Conservation (phyloP, 2,888 invertebrate species). For the Odontomyia ornata region DNA sequence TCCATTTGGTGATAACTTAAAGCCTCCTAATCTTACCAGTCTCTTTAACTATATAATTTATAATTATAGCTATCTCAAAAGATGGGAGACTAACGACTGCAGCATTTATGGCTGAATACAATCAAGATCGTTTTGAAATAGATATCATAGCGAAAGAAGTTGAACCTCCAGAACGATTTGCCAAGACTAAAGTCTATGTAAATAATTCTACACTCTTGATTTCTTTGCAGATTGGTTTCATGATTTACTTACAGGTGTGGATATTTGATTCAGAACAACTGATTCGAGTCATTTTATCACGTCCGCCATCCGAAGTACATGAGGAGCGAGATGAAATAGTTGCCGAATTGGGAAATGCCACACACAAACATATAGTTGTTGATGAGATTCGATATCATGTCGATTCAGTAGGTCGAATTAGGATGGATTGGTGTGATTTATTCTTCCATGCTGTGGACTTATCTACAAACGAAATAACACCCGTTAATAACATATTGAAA, state of each 20-base stretch:
- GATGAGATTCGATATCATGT: slow-evolving; percentile 81
- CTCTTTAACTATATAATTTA: too few relatives aligned
- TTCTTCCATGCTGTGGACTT: slow-evolving; percentile 85
- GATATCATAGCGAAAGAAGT: slow-evolving; percentile 85
- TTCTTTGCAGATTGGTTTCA: slow-evolving; percentile 14
- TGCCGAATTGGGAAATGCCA: slow-evolving; percentile 77
- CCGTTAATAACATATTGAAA: slow-evolving; percentile 81
- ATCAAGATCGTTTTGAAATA: slow-evolving; percentile 85
- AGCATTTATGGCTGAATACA: slow-evolving; percentile 86
- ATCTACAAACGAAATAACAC: slow-evolving; percentile 75
- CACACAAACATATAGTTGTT: slow-evolving; percentile 79
- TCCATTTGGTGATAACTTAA: slow-evolving; percentile 79
- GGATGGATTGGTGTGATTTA: slow-evolving; percentile 80
- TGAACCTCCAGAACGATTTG: slow-evolving; percentile 80
- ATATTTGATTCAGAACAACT: slow-evolving; percentile 86
- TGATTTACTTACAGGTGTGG: slow-evolving; percentile 75
- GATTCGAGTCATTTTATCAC: slow-evolving; percentile 83
- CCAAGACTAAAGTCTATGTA: slow-evolving; percentile 80
- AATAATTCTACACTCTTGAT: slow-evolving; percentile 58
- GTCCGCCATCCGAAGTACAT: slow-evolving; percentile 80
- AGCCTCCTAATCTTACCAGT: too few relatives aligned
- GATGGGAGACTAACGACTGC: slow-evolving; percentile 70
- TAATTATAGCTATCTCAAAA: slow-evolving; percentile 61
- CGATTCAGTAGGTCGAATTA: slow-evolving; percentile 66
- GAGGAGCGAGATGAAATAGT: slow-evolving; percentile 77